Conservation (phyloP, 2,888 invertebrate genomes). For the Brenthis ino region DNA sequence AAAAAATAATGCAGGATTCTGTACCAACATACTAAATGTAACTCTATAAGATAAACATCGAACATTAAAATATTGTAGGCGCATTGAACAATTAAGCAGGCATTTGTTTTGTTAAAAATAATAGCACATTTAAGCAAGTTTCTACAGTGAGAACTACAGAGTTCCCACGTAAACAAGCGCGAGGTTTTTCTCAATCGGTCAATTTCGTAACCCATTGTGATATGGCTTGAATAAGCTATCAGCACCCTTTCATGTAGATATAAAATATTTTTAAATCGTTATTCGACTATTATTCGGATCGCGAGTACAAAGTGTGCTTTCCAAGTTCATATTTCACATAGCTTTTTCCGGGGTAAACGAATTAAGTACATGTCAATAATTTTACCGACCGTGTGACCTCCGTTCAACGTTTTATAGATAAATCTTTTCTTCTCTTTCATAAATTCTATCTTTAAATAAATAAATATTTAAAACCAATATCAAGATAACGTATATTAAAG, state of each 20-base stretch:
- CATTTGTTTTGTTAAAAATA: conserved; percentile 34
- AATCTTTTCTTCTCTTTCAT: too few species aligned
- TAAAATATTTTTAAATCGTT: conserved; percentile 10
- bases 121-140: conserved; percentile 40
- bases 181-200: conserved; percentile 70
- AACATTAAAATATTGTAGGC: conserved; percentile 28
- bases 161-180: conserved; percentile 70
- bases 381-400: too few species aligned
- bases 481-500: too few species aligned
- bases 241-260: conserved; percentile 12
- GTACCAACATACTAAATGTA: background rate
- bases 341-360: too few species aligned
- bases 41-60: conserved; percentile 18
- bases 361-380: too few species aligned
- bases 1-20: too few species aligned
- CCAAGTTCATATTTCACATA: too few species aligned
- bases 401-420: too few species aligned
- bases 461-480: too few species aligned
- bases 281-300: background rate
- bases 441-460: too few species aligned
- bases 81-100: conserved; percentile 35
- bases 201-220: conserved; percentile 73
- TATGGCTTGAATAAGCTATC: conserved; percentile 51
- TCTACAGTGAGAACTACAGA: conserved; percentile 41
- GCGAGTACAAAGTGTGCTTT: background rate